Evolutionary conservation across 2,888 invertebrate species (phyloP).

Genomic region (Cryptosula pallasiana): DNA sequence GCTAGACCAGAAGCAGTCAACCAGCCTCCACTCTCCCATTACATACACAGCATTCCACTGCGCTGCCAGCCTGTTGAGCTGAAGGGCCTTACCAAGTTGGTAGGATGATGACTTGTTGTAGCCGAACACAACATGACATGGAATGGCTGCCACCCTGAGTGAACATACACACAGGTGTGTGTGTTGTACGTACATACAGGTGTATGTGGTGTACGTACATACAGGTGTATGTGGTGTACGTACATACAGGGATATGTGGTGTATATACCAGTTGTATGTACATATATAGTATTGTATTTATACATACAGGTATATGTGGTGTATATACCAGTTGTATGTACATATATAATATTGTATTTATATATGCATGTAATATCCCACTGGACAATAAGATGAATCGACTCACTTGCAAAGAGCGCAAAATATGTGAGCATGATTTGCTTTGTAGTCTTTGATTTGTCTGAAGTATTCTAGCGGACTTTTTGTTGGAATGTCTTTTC

Average conservation of each 20-base stretch:
- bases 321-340: no score
- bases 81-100: slow-evolving; percentile 39
- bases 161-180: not conserved
- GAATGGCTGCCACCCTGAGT: slow-evolving; percentile 43
- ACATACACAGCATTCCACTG: slow-evolving; percentile 51
- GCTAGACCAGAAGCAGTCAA: slow-evolving; percentile 49
- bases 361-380: no score
- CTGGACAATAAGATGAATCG: no score
- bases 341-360: no score
- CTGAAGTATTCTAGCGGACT: slow-evolving; percentile 45
- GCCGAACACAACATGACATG: slow-evolving; percentile 45
- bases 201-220: no score
- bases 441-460: slow-evolving; percentile 43
- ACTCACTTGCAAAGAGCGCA: slow-evolving; percentile 39
- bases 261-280: no score
- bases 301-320: no score
- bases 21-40: slow-evolving; percentile 43
- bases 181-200: no score
- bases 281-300: no score
- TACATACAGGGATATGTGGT: no score
- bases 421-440: slow-evolving; percentile 46
- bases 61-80: slow-evolving; percentile 43
- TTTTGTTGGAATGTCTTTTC: slow-evolving; percentile 30
- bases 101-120: slow-evolving; percentile 51
- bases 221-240: no score